Evolutionary conservation across 2,113 vertebrate genomes (phyloP), one percentile per base, ranked within the genome.

Genomic region (Mesocricetus auratus): DNA sequence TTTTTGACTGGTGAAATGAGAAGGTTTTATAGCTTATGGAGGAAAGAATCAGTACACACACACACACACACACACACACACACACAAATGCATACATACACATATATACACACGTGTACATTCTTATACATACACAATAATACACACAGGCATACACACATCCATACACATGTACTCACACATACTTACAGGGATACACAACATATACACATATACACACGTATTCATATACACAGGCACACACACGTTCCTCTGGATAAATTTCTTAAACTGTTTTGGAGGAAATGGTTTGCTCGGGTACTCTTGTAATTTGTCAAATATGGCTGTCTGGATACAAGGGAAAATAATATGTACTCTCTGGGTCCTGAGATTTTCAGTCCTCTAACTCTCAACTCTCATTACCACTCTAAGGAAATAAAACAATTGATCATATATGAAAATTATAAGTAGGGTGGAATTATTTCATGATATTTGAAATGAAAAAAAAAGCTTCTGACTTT

Each of bases 401-500:
- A 97, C 92, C 97, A 95, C 96, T 96, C 97, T 75, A 97, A 95
- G 98, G 96, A 98, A 98, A 98, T 96, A 96, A 98, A 98, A 97
- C 73, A 97, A 97, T 95, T 98, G 97, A 96, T 98, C 96, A 97
- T 94, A 97, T 98, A 93, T 98, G 97, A 98, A 98, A 98, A 98
- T 83, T 94, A 77, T 95, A 90, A 96, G 95, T 94, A 98, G 98
- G 98, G 86, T 95, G 93, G 92, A 83, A 97, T 56, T n/a, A 97
- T 98, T 98, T 98, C 95, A 98, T 97, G 96, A 96, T 89, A 96
- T 82, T 92, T 88, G 96, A 97, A 98, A 97, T 92, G 89, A 97
- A 98, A 86, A 98, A 97, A 98, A 91, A 98, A 97, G 82, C 97
- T 83, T 90, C 97, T 96, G 97, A 97, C 90, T 98, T 98, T 97